Evolutionary conservation across 2,797 vertebrate species (phyloP), one percentile per base, ranked within the genome.

Genomic region (Simalia tracyae): DNA sequence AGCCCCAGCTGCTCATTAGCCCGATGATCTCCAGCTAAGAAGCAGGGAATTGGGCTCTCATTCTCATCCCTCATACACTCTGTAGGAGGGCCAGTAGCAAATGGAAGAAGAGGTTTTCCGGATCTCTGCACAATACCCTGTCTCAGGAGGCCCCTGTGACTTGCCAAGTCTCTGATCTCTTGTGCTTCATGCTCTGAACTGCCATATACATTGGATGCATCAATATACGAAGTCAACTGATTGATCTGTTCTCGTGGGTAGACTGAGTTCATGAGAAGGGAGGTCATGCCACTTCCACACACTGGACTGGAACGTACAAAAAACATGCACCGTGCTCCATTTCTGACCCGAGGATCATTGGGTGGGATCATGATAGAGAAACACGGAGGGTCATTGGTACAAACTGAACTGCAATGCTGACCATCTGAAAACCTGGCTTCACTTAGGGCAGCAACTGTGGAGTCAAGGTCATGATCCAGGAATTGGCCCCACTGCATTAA

Each of bases 401-500:
- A 99, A 89, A 97, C 98, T 0, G 98, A 97, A 92, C 98, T 97
- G 95, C 99, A 99, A 56, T 99, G 98, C 96, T 99, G 98, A 61
- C 99, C 99, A 4, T 99, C 99, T 0, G 98, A 99, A 97, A 99
- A 99, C 12, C 99, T 98, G 0, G 99, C 99, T 96, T 99, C 99
- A 91, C 99, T 99, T 85, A 99, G 98, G 0, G 99, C 98, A 14
- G 97, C 98, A 93, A 99, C 99, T 0, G 99, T 99, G 4, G 98
- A 98, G 95, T 99, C 99, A 95, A 99, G 95, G 94, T 99, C 99
- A 0, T 99, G 99, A 97, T 99, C 99, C 4, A 99, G 97, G 95
- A 99, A 99, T 96, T 99, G 99, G 59, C 99, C 99, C 99, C 99
- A 99, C 94, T 99, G 99, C 99, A 99, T 99, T 17, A 99, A 97